These are phyloP conservation scores for Zalophus californianus DNA, from an alignment of 2,797 vertebrate species.

Conservation along the genomic window DNA sequence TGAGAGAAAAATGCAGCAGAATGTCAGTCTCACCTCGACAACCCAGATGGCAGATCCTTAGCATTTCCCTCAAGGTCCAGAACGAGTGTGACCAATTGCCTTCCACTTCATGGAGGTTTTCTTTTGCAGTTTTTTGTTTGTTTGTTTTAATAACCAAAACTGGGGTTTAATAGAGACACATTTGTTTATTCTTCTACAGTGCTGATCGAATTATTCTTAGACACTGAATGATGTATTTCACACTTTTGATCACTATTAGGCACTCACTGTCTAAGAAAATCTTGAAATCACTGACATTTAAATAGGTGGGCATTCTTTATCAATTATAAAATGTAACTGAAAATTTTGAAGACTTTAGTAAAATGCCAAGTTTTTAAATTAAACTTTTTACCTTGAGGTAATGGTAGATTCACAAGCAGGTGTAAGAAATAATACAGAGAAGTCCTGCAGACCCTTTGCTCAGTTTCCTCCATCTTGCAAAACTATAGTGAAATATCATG, in stretches of 20 bases:
- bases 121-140: neutral
- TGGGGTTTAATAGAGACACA: neutral
- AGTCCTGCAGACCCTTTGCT: neutral
- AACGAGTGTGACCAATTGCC: conserved; percentile 53
- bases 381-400: neutral
- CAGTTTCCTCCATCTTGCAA: neutral
- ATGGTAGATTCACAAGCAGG: neutral
- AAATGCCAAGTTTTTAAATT: neutral
- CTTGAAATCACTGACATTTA: neutral
- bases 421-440: neutral
- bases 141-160: neutral
- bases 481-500: neutral
- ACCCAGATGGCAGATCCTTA: conserved; percentile 56
- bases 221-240: neutral
- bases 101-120: neutral
- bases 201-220: neutral
- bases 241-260: neutral
- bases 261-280: neutral
- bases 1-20: conserved; percentile 70
- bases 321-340: neutral
- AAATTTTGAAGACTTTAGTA: neutral
- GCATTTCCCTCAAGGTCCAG: conserved; percentile 49
- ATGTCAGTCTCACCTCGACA: conserved; percentile 73
- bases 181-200: neutral
- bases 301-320: neutral